A percentile compares a stretch with the other conserved stretches of the same genome.
Conservation (phyloP, 2,888 invertebrate genomes). For the Sipha maydis region DNA sequence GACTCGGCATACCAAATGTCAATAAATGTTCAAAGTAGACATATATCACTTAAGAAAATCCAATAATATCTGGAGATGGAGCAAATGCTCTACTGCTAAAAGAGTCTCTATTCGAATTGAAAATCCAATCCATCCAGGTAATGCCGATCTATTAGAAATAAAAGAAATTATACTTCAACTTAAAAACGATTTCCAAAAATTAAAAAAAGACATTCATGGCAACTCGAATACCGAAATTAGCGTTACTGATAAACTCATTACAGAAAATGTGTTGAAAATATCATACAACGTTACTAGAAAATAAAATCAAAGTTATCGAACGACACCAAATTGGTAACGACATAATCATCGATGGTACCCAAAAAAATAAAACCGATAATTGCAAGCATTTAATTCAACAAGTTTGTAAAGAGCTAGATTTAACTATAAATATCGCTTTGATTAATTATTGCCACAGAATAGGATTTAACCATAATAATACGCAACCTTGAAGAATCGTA, state of each 20-base stretch:
- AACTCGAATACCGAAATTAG: constrained; percentile 8
- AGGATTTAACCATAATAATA: not conserved
- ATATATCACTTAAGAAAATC: constrained; percentile 10
- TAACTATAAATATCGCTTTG: not conserved
- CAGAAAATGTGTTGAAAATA: not conserved
- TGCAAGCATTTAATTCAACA: not conserved
- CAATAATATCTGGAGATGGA: not conserved
- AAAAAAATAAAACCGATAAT: not conserved
- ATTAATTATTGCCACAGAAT: constrained; percentile 27
- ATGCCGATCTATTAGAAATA: not conserved
- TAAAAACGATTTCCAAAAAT: constrained; percentile 16
- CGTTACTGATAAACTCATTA: not conserved
- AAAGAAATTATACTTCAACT: constrained; percentile 17
- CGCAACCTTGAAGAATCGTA: not conserved
- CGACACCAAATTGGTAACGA: constrained; percentile 14
- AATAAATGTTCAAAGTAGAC: not conserved
- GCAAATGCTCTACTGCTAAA: not conserved
- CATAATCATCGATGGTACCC: constrained; percentile 18
- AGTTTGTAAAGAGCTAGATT: not conserved
- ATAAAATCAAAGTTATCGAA: constrained; percentile 17
- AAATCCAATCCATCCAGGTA: not conserved
- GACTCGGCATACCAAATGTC: constrained; percentile 7
- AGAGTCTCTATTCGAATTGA: not conserved
- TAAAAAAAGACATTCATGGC: not conserved
- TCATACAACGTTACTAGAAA: constrained; percentile 10